Evolutionary conservation across 2,888 invertebrate genomes (phyloP).

Genomic region (Cephonodes hylas): DNA sequence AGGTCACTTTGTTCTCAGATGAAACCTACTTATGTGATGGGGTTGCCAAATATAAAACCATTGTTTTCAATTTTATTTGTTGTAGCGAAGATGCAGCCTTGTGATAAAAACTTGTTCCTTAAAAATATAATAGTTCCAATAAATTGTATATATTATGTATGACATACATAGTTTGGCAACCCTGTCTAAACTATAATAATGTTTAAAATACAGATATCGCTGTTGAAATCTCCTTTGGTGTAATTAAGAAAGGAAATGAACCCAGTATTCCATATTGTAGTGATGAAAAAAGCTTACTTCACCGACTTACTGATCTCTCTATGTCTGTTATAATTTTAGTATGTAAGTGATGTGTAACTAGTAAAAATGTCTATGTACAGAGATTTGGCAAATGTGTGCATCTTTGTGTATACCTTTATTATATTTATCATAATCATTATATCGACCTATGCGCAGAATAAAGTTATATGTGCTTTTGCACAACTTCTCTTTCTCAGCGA

Average conservation of each 20-base stretch:
- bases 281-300: neutral
- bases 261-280: neutral
- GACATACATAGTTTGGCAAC: neutral
- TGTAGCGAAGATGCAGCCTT: too few relatives aligned
- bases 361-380: neutral
- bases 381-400: neutral
- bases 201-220: neutral
- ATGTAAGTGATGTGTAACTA: neutral
- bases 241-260: neutral
- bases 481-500: too few relatives aligned
- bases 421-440: too few relatives aligned
- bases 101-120: too few relatives aligned
- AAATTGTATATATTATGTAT: neutral
- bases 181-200: neutral
- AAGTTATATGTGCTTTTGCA: too few relatives aligned
- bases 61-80: too few relatives aligned
- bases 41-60: too few relatives aligned
- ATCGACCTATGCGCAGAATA: too few relatives aligned
- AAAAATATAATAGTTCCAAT: too few relatives aligned
- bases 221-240: neutral
- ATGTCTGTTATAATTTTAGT: neutral
- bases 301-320: neutral
- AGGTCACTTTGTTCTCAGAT: too few relatives aligned
- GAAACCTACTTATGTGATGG: too few relatives aligned
- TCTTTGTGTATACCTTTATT: neutral